Conservation (phyloP, 2,888 invertebrate species). For the Amphimallon solstitiale region DNA sequence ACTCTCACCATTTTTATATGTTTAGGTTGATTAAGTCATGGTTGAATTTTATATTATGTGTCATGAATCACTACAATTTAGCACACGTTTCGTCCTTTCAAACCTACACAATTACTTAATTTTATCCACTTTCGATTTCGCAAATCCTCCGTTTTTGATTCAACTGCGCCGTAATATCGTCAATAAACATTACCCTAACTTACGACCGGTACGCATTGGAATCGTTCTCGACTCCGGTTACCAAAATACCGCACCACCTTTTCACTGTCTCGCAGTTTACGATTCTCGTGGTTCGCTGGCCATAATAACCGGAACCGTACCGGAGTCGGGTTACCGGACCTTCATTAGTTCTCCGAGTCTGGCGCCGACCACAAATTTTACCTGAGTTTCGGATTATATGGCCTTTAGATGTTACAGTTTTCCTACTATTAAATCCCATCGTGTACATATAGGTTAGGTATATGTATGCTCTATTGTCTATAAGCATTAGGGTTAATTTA, state of each 20-base stretch:
- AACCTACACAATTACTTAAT: too few relatives aligned
- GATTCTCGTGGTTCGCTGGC: conserved; percentile 54
- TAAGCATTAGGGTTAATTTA: background rate
- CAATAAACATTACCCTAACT: conserved; percentile 7
- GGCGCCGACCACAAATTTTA: conserved; percentile 52
- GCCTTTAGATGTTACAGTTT: conserved; percentile 16
- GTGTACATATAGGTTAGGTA: background rate
- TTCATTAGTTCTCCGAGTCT: conserved; percentile 54
- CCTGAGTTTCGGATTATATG: conserved; percentile 36
- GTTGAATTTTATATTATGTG: too few relatives aligned
- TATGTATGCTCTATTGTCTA: background rate
- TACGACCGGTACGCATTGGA: background rate
- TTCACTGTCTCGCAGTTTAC: conserved; percentile 56
- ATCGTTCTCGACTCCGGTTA: conserved; percentile 50
- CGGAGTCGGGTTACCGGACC: conserved; percentile 53
- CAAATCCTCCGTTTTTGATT: background rate
- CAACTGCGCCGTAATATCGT: background rate
- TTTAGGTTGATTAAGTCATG: too few relatives aligned
- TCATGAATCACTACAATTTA: too few relatives aligned
- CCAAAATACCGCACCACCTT: conserved; percentile 49
- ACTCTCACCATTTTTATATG: too few relatives aligned
- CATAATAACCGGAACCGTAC: conserved; percentile 58
- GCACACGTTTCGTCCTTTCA: too few relatives aligned
- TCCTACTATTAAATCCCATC: background rate
- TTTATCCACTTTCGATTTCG: background rate